These are phyloP conservation scores for Hyposoter dolosus DNA, from an alignment of 2,888 invertebrate species.

Conservation along the genomic window DNA sequence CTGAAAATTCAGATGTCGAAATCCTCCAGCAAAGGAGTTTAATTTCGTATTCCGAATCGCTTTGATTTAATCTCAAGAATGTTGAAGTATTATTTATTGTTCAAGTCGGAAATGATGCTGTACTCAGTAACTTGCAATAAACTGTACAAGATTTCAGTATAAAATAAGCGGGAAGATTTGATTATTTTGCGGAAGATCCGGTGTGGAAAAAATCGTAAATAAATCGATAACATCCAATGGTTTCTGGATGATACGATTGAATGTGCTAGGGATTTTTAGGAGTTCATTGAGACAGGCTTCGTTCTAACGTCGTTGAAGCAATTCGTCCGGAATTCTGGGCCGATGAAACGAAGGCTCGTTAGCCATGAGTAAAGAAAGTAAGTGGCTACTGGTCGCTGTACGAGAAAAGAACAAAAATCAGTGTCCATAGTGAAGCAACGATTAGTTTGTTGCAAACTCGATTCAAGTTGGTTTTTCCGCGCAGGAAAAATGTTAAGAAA, in stretches of 20 bases:
- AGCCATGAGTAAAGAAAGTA: slow-evolving; percentile 1
- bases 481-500: not conserved
- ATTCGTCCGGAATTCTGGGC: not conserved
- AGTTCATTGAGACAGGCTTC: not conserved
- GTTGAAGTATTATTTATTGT: not conserved
- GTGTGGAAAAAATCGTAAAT: not conserved
- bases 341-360: not conserved
- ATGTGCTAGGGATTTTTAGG: not conserved
- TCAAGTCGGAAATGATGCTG: not conserved
- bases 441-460: not conserved
- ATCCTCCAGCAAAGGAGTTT: not conserved
- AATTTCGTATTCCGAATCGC: not conserved
- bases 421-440: not conserved
- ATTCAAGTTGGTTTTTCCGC: not conserved
- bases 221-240: not conserved
- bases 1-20: not conserved
- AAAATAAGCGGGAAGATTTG: not conserved
- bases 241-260: not conserved
- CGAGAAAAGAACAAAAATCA: not conserved
- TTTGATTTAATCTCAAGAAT: not conserved
- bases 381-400: not conserved
- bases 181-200: too few species aligned
- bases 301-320: not conserved
- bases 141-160: not conserved
- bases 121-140: not conserved